Base-by-base conservation (phyloP, 2,888 invertebrate genomes). In the Anoplius nigerrimus region DNA sequence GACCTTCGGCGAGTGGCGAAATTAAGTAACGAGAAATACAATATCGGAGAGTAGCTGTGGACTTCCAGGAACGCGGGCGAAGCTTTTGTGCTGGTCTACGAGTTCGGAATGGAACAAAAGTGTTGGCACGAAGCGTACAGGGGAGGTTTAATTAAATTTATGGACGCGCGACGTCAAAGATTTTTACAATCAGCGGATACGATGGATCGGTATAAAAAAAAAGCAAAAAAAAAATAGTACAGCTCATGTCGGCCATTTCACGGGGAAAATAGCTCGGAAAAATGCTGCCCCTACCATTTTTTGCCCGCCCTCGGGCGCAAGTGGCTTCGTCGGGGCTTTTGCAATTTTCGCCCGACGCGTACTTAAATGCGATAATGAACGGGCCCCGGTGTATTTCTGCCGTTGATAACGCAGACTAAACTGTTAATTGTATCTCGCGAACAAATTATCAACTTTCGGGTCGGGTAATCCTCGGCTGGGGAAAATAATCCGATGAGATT, bases 81-180 rank as follows among this genome's bases (percentile, higher is more conserved):
- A n/a, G n/a, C n/a, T n/a, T n/a, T n/a, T n/a, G n/a, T n/a, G n/a
- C n/a, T n/a, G n/a, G n/a, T n/a, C n/a, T n/a, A n/a, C n/a, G n/a
- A n/a, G n/a, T n/a, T n/a, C n/a, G n/a, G 34, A 34, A 52, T 51
- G 24, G 21, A 2, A 52, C 13, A 21, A 21, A 52, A 52, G 8
- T 52, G 24, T 52, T 52, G 2, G 52, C 52, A 22, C 8, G 21
- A 22, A 13, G 5, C 52, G 52, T 53, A 8, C 2, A 18, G 16
- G 46, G 51, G 34, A 53, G 51, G 61, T 52, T 65, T 16, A 27
- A 27, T 27, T 53, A 65, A 45, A 60, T 6, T 34, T 6, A 34
- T 34, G 34, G 34, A 34, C 34, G 11, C 34, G 34, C 34, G 11
- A 34, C 34, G 34, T 34, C 34, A 6, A 13, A 34, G 2, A 34